These are phyloP conservation scores for Jacana jacana DNA, from an alignment of 2,113 vertebrate genomes.

Conservation along the genomic window DNA sequence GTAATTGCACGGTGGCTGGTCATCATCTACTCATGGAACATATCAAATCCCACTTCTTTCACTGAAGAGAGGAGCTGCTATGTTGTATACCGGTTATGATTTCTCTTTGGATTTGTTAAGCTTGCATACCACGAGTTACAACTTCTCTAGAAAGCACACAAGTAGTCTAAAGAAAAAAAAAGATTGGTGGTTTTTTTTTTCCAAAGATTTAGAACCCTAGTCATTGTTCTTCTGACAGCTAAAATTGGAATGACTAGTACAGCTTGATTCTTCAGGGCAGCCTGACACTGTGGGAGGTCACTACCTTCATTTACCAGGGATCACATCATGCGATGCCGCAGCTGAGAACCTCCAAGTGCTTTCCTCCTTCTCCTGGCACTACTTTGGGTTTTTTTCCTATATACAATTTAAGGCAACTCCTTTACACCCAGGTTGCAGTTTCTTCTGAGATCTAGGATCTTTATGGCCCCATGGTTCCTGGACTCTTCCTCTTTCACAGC, in stretches of 20 bases:
- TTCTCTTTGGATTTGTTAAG: neutral
- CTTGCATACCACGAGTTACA: neutral
- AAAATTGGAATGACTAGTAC: neutral
- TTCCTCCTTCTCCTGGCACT: neutral
- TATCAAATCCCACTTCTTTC: neutral
- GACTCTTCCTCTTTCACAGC: neutral
- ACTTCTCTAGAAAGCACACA: neutral
- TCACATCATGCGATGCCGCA: neutral
- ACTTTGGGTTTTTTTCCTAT: neutral
- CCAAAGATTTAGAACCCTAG: neutral
- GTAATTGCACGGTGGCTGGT: neutral
- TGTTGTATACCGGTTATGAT: accelerated
- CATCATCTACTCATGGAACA: neutral
- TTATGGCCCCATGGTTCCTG: neutral
- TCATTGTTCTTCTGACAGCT: neutral
- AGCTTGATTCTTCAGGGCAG: neutral
- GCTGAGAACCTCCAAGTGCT: neutral
- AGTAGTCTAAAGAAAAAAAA: neutral
- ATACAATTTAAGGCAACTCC: neutral
- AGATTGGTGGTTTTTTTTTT: neutral
- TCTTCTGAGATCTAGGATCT: neutral
- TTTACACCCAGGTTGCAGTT: neutral
- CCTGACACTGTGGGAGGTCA: neutral
- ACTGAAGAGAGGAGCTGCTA: neutral
- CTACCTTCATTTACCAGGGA: neutral